Conservation (phyloP, 2,113 vertebrate species). For the Rhagologus leucostigma region DNA sequence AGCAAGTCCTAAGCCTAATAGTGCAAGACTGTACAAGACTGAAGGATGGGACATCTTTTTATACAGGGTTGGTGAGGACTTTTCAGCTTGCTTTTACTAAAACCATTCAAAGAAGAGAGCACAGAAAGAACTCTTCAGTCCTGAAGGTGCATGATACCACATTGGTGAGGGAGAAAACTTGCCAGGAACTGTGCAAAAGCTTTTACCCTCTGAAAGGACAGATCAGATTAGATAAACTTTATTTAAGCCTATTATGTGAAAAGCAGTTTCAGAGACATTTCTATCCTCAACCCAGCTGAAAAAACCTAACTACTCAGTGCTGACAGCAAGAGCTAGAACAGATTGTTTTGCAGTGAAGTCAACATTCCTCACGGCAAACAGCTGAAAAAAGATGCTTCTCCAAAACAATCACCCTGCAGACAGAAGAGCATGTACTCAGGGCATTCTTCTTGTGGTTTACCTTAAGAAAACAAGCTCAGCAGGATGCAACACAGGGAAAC, state of each 20-base stretch:
- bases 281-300: not conserved
- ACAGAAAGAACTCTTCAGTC: not conserved
- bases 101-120: not conserved
- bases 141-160: not conserved
- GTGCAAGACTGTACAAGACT: not conserved
- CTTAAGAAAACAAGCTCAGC: not conserved
- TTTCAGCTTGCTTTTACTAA: not conserved
- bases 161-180: not conserved
- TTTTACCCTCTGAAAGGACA: not conserved
- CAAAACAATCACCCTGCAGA: not conserved
- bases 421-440: not conserved
- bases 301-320: not conserved
- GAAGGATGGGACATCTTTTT: not conserved
- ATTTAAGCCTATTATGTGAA: not conserved
- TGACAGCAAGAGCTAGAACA: not conserved
- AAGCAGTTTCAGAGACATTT: not conserved
- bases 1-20: not conserved
- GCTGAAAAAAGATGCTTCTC: not conserved
- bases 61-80: not conserved
- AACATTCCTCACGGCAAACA: not conserved
- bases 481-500: not conserved
- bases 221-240: not conserved
- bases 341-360: not conserved
- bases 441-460: not conserved
- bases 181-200: not conserved